Base-by-base conservation (phyloP, 2,113 vertebrate species). In the Pseudorhombus dupliciocellatus region DNA sequence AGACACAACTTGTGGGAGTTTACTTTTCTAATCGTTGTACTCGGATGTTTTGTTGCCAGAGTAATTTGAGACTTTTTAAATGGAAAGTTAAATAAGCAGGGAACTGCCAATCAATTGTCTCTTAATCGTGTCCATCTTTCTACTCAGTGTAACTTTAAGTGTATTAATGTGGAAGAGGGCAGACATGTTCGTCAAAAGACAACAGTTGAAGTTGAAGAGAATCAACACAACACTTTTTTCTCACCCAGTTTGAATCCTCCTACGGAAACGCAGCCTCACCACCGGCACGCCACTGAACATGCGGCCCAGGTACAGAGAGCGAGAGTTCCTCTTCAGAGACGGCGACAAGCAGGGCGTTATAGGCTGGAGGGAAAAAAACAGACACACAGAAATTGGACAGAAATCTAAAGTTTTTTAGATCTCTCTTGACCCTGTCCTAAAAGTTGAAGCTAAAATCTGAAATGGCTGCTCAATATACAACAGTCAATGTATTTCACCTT, bases 241-340 rank as follows among this genome's bases (percentile, higher is more conserved):
- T 95, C 87, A 99, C 98, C 96, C 95, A 0, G 95, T 97, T 3
- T 93, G 95, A 56, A 96, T 93, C 52, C 88, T 93, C 80, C 98
- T 93, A 40, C 96, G 96, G 87, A 98, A 98, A 63, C 95, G 95
- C 14, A 98, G 93, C 56, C 94, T 91, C 81, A 98, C 95, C 60
- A 98, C 95, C 0, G 97, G 97, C 12, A 93, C 93, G 0, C 94
- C 95, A 0, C 96, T 98, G 90, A 98, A 98, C 95, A 98, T 95
- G 70, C 97, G 96, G 53, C 98, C 98, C 80, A 99, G 92, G 84
- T 98, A 97, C 56, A 98, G 91, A 7, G 97, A 96, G 48, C 93
- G 96, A 28, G 95, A n/a, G 44, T 97, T 98, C 88, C 94, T 97
- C 89, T 92, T 95, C 84, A 91, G 71, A 61, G 92, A 86, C 69